Conservation (phyloP, 2,888 invertebrate species). For the Syritta pipiens region DNA sequence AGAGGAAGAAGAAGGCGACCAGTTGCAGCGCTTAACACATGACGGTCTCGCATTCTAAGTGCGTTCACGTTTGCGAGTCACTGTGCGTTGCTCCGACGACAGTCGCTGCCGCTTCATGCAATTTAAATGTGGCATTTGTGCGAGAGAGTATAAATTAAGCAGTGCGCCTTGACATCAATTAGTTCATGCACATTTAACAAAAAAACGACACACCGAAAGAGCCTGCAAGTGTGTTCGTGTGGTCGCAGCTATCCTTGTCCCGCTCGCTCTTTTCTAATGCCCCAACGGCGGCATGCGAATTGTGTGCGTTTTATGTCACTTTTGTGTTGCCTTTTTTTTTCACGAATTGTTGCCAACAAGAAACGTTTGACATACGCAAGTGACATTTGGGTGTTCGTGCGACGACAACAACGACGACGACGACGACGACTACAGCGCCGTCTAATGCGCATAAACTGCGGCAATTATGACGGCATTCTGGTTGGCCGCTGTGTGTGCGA, state of each 20-base stretch:
- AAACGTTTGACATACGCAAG: slow-evolving; percentile 64
- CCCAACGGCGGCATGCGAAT: slow-evolving; percentile 17
- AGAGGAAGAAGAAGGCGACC: slow-evolving; percentile 67
- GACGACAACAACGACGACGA: slow-evolving; percentile 6
- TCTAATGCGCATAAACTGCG: slow-evolving; percentile 44
- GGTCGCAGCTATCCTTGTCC: slow-evolving; percentile 35
- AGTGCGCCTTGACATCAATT: slow-evolving; percentile 77
- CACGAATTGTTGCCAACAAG: slow-evolving; percentile 40
- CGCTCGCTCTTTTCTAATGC: slow-evolving; percentile 12
- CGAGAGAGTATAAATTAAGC: slow-evolving; percentile 75
- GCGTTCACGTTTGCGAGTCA: slow-evolving; percentile 54
- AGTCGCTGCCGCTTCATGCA: slow-evolving; percentile 60
- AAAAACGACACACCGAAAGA: neutral
- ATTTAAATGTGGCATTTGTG: slow-evolving; percentile 68
- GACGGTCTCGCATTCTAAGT: slow-evolving; percentile 57
- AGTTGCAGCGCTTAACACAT: slow-evolving; percentile 6
- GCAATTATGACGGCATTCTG: slow-evolving; percentile 66
- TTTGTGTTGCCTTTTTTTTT: slow-evolving; percentile 14
- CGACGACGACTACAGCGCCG: too few relatives aligned
- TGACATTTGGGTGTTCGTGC: slow-evolving; percentile 65
- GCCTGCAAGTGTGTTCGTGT: slow-evolving; percentile 15
- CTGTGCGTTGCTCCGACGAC: slow-evolving; percentile 46
- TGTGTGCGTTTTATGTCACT: slow-evolving; percentile 42
- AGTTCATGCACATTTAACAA: slow-evolving; percentile 67
- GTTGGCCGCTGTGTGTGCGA: slow-evolving; percentile 8